Base-by-base conservation (phyloP, 2,113 vertebrate species). In the Scolopax mira region DNA sequence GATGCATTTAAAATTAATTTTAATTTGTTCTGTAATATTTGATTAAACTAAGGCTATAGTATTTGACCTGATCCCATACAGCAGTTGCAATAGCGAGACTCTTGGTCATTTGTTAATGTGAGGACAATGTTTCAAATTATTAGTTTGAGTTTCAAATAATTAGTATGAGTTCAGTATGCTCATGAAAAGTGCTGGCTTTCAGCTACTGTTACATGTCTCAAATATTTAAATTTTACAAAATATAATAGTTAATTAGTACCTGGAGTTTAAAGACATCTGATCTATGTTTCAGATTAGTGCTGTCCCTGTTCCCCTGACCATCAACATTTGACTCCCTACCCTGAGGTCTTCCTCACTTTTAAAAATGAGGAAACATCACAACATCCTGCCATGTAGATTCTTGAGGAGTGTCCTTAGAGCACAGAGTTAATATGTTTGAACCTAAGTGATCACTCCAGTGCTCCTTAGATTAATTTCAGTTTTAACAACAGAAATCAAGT, bases 11-110 rank as follows among this genome's bases (percentile, higher is more conserved):
- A n/a, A n/a, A 10, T 37, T 88, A 18, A 18, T 78, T 94, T 66
- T 62, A 70, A 42, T 93, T 93, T 81, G 42, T 85, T 95, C 49
- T 48, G 27, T 57, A 93, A 64, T 85, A 69, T 74, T 42, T 61
- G 6, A 52, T 65, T 88, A 61, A 89, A 71, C 25, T 37, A 55
- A 65, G 57, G 11, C 61, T 88, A 13, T 57, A 10, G 14, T 60
- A 55, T 79, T 71, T 84, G 70, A 78, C 39, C 57, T 4, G 21
- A 85, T 65, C 33, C 65, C 71, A 30, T 62, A 1, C 10, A 82
- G 52, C 51, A 78, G 35, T 85, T 95, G 18, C 4, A 19, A 58
- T 35, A 80, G 55, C 18, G 27, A 67, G 35, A 85, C 28, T 57
- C 66, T 44, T 48, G 58, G 17, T 65, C 33, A n/a, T 51, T 82